Evolutionary conservation across 2,797 vertebrate species (phyloP).

Genomic region (Pangasius mekongensis): DNA sequence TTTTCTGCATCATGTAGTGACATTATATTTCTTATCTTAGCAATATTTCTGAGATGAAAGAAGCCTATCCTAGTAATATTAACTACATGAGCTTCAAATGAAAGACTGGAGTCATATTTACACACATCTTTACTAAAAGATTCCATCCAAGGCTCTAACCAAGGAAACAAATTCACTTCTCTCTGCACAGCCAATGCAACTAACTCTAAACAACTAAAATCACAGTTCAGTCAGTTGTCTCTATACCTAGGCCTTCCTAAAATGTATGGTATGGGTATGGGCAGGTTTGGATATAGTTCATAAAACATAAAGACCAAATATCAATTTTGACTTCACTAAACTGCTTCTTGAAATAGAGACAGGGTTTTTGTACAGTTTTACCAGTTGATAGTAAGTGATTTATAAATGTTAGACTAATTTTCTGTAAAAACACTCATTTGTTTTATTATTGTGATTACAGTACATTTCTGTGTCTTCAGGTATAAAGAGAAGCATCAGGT

Average conservation of each 20-base stretch:
- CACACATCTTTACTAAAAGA: too few relatives aligned
- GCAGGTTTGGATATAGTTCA: not conserved
- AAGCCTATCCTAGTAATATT: too few relatives aligned
- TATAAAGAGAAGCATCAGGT: slow-evolving; percentile 97
- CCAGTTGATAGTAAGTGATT: not conserved
- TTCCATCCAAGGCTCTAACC: too few relatives aligned
- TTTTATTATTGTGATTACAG: not conserved
- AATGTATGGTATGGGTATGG: not conserved
- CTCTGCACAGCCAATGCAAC: not conserved
- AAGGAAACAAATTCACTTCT: not conserved
- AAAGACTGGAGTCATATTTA: too few relatives aligned
- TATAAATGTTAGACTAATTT: not conserved
- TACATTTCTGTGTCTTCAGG: slow-evolving; percentile 65
- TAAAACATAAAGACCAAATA: not conserved
- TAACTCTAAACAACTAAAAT: not conserved
- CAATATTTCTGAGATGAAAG: too few relatives aligned
- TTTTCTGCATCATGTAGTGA: too few relatives aligned
- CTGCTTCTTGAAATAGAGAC: too few relatives aligned
- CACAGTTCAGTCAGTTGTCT: not conserved
- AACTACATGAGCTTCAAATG: too few relatives aligned
- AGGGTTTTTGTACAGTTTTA: too few relatives aligned
- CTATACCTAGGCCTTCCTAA: not conserved
- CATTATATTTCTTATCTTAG: too few relatives aligned
- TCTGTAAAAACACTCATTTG: not conserved
- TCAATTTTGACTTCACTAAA: not conserved